Evolutionary conservation across 2,888 invertebrate species (phyloP), one percentile per base, ranked within the genome.

Genomic region (Ophion costatus): DNA sequence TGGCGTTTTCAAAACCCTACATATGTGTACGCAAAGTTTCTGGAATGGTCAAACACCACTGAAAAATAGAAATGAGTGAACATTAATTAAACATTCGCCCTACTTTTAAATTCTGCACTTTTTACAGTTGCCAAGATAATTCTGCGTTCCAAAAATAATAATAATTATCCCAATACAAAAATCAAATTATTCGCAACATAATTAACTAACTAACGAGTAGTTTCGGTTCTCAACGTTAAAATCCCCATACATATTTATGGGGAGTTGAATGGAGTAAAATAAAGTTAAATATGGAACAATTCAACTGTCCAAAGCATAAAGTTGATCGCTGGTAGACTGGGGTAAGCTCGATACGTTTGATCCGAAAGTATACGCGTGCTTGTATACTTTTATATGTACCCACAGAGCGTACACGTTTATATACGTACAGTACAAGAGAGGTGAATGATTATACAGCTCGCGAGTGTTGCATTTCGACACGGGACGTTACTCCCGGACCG

Each of bases 401-500:
- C 51, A 51, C 51, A 17, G 17, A 51, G 51, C 3, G 51, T 5
- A 9, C 9, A 22, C 45, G 17, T 56, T 56, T 51, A 22, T 24
- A 4, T 38, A 51, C 51, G 51, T 51, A 51, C 51, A 17, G 51
- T 14, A 51, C 51, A 5, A 69, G 51, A 24, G 45, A 24, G 69
- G 33, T 63, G 42, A 63, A 74, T 64, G 33, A 38, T 63, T 20
- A 45, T 29, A 57, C 38, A 33, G 22, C 51, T 22, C 38, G 79
- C 24, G 51, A 51, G 63, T 57, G 56, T 79, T 51, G 78, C 33
- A 59, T 80, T 80, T 80, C 80, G 79, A 73, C 79, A 80, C 63
- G 79, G 79, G 73, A 80, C 79, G 71, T 80, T 80, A 73, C 71
- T 71, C 71, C 38, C 73, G 71, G 70, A 80, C 56, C 66, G 29